Conservation (phyloP, 1,140 invertebrate genomes). For the Antheraea mylitta region DNA sequence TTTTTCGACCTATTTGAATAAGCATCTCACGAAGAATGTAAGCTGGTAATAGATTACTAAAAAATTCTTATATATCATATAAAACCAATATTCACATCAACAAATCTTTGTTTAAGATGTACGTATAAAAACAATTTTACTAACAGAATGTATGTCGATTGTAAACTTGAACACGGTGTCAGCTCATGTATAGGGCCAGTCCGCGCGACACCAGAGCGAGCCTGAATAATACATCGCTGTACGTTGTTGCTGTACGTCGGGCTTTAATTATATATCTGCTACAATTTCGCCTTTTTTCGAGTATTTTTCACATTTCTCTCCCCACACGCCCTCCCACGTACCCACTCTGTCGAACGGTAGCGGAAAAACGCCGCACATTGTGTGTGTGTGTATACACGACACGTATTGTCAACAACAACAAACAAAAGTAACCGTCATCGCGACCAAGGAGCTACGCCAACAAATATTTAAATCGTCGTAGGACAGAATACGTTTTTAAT, state of each 20-base stretch:
- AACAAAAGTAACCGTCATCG: conserved; percentile 6
- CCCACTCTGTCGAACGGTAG: conserved; percentile 52
- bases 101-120: too few species aligned
- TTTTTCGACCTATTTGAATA: too few species aligned
- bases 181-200: conserved; percentile 34
- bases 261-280: conserved; percentile 79
- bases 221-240: conserved; percentile 74
- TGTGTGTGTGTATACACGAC: conserved; percentile 43
- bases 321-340: conserved; percentile 37
- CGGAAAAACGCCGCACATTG: conserved; percentile 53
- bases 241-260: conserved; percentile 67
- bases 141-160: neutral
- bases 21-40: too few species aligned
- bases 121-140: neutral
- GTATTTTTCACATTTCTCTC: conserved; percentile 77
- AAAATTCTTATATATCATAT: too few species aligned
- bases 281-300: conserved; percentile 78
- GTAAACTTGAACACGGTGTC: conserved; percentile 7
- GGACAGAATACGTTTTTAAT: conserved; percentile 60
- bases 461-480: conserved; percentile 37
- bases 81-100: too few species aligned
- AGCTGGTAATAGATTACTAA: too few species aligned
- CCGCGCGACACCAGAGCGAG: conserved; percentile 55
- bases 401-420: neutral
- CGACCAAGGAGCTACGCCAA: conserved; percentile 20